A percentile compares a stretch with the other conserved stretches of the same genome.
Conservation (phyloP, 1,140 invertebrate genomes). For the Calycopis cecrops region DNA sequence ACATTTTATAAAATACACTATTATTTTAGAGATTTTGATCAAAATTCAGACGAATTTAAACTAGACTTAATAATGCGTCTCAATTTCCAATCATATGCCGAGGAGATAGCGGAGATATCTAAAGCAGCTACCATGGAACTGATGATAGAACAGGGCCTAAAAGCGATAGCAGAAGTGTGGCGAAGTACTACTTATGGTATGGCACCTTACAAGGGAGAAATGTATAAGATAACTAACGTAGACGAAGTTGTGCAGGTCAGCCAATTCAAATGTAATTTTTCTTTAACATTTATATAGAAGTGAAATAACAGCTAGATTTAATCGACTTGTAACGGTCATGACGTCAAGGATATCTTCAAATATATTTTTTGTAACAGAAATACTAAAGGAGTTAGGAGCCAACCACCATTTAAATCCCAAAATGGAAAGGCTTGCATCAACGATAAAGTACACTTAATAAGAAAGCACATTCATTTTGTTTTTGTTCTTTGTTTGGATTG, state of each 20-base stretch:
- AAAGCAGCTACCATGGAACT: conserved; percentile 90
- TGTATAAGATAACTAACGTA: conserved; percentile 78
- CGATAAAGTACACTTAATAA: no score
- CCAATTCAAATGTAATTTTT: background rate
- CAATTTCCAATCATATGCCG: conserved; percentile 85
- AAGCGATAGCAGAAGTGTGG: conserved; percentile 83
- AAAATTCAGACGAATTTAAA: conserved; percentile 84
- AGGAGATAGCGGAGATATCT: conserved; percentile 88
- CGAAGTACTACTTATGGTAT: conserved; percentile 82
- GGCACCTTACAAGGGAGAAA: conserved; percentile 81
- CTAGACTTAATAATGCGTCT: conserved; percentile 85
- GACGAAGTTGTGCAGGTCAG: conserved; percentile 82
- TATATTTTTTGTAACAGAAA: no score
- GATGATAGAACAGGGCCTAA: conserved; percentile 86
- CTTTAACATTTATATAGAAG: background rate
- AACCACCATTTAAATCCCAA: no score
- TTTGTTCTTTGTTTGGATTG: no score
- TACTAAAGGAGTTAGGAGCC: no score
- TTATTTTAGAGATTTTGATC: conserved; percentile 80
- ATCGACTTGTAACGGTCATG: no score
- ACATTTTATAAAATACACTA: background rate
- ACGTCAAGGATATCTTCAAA: no score
- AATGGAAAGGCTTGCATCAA: no score
- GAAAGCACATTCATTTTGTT: no score
- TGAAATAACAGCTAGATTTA: background rate